Evolutionary conservation across 2,797 vertebrate genomes (phyloP).

Genomic region (Hipposideros larvatus): DNA sequence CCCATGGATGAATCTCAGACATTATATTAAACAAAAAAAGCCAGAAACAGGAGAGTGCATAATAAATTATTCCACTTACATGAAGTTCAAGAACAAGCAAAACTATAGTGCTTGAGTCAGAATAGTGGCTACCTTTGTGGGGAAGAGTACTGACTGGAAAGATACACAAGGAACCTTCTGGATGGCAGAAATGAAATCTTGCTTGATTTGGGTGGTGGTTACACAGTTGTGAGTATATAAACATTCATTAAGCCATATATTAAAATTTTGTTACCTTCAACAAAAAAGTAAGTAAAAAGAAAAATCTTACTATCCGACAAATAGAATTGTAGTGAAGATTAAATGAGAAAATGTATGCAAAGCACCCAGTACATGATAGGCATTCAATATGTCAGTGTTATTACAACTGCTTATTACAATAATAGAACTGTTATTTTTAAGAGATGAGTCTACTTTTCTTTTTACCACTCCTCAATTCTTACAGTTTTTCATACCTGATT

Average conservation of each 20-base stretch:
- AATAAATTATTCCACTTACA: neutral
- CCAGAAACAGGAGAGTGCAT: neutral
- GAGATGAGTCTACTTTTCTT: neutral
- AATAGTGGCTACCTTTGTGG: neutral
- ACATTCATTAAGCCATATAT: neutral
- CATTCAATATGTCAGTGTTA: neutral
- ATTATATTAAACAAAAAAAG: neutral
- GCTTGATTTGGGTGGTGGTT: neutral
- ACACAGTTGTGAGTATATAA: neutral
- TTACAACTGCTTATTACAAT: neutral
- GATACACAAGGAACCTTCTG: neutral
- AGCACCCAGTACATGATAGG: neutral
- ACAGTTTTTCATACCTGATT: neutral
- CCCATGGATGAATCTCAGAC: neutral
- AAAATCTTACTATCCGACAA: neutral
- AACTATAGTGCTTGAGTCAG: neutral
- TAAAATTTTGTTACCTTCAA: neutral
- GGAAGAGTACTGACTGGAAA: neutral
- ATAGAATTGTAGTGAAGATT: neutral
- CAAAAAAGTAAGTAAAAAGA: constrained; percentile 16
- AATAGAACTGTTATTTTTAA: neutral
- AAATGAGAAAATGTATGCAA: neutral
- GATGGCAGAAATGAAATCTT: neutral
- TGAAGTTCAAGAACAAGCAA: constrained; percentile 12
- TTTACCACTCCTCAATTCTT: constrained; percentile 10